These are phyloP conservation scores for Acrocephalus scirpaceus DNA, from an alignment of 2,797 vertebrate species.

Conservation along the genomic window DNA sequence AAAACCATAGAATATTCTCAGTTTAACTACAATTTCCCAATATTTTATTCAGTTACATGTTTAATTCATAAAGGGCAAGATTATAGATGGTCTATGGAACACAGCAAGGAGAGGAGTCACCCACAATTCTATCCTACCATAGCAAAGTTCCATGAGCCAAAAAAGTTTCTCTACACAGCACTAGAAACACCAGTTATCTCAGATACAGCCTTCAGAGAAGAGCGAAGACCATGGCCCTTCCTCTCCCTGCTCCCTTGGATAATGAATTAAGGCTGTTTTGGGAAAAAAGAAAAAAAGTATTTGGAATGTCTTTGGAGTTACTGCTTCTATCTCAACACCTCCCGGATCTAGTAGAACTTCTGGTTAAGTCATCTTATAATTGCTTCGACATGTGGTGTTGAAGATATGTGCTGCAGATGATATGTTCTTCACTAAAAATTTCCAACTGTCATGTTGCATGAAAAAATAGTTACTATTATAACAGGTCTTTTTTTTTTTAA, in stretches of 20 bases:
- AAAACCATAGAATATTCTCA: background rate
- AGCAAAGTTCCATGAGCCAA: background rate
- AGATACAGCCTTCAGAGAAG: background rate
- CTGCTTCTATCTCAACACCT: background rate
- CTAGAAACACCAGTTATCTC: background rate
- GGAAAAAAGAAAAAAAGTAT: background rate
- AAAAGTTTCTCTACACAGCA: background rate
- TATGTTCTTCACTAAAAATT: slow-evolving; percentile 36
- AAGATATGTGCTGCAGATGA: background rate
- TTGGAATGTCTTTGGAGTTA: background rate
- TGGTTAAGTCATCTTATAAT: background rate
- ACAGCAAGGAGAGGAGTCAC: background rate
- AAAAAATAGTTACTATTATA: slow-evolving; percentile 49
- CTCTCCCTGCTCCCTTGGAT: background rate
- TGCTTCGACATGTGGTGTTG: slow-evolving; percentile 31
- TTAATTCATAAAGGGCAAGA: background rate
- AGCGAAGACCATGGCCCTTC: background rate
- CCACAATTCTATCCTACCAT: background rate
- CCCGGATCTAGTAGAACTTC: background rate
- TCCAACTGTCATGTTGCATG: slow-evolving; percentile 18
- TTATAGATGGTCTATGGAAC: background rate
- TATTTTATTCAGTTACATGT: background rate
- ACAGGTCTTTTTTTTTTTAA: background rate
- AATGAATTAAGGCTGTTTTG: background rate
- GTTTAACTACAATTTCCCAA: background rate